Evolutionary conservation across 2,888 invertebrate species (phyloP).

Genomic region (Alloscopus bannaensis): DNA sequence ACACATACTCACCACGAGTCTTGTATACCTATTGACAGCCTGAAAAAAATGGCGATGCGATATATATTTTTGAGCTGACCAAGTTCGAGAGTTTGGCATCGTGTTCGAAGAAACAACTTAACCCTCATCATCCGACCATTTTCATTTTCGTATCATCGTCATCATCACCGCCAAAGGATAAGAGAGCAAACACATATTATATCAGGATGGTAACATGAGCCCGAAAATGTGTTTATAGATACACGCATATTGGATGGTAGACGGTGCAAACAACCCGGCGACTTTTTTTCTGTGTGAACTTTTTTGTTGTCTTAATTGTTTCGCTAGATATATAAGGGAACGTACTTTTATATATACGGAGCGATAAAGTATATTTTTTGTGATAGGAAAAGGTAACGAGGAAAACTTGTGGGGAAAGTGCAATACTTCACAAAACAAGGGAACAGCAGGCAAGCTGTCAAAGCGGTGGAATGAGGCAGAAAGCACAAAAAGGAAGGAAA

Average conservation of each 20-base stretch:
- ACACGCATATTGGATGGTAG: too few species aligned
- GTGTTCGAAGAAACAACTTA: constrained; percentile 62
- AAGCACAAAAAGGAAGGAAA: constrained; percentile 26
- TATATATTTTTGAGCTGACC: too few species aligned
- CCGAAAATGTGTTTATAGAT: neutral
- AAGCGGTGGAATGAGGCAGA: constrained; percentile 48
- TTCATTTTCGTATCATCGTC: constrained; percentile 51
- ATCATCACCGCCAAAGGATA: constrained; percentile 34
- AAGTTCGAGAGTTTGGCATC: too few species aligned
- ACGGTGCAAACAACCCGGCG: constrained; percentile 49
- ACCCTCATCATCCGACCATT: constrained; percentile 62
- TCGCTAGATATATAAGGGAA: neutral
- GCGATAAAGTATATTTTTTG: constrained; percentile 5
- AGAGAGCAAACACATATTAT: neutral
- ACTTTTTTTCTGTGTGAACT: constrained; percentile 34
- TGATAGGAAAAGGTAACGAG: constrained; percentile 14
- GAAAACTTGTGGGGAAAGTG: constrained; percentile 43
- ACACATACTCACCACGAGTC: constrained; percentile 39
- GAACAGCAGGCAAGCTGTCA: constrained; percentile 63
- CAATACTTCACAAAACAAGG: constrained; percentile 60
- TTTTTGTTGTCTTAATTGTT: neutral
- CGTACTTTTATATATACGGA: constrained; percentile 2
- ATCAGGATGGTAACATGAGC: neutral
- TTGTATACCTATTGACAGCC: constrained; percentile 53
- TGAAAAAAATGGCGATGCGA: too few species aligned